Conservation (phyloP, 2,113 vertebrate species). For the Larimichthys polyactis region DNA sequence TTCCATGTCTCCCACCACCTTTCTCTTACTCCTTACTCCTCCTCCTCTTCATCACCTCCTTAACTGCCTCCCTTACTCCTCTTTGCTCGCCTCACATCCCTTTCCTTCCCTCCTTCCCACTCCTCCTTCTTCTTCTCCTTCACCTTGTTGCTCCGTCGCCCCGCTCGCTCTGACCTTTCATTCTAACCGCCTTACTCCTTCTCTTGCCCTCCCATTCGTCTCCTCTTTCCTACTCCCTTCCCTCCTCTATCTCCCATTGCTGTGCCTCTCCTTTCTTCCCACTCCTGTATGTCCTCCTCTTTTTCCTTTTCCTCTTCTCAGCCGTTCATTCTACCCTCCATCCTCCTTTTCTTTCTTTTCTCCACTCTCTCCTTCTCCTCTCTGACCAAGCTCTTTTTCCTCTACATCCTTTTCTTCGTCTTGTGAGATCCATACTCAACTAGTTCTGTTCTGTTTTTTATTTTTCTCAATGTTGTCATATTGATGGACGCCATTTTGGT, state of each 20-base stretch:
- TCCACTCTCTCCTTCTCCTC: slow-evolving; percentile 88
- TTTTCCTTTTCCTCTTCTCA: slow-evolving; percentile 75
- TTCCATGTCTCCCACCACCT: slow-evolving; percentile 60
- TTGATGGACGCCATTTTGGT: slow-evolving; percentile 82
- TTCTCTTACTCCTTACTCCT: slow-evolving; percentile 2
- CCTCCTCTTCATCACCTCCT: slow-evolving; percentile 63
- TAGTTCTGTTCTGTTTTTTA: slow-evolving; percentile 83
- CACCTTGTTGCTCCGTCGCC: slow-evolving; percentile 69
- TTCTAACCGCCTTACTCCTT: slow-evolving; percentile 77
- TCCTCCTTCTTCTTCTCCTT: slow-evolving; percentile 58
- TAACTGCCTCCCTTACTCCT: slow-evolving; percentile 62
- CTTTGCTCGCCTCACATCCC: slow-evolving; percentile 61
- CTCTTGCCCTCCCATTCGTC: slow-evolving; percentile 43
- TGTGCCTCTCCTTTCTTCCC: slow-evolving; percentile 76
- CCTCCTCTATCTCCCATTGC: slow-evolving; percentile 7
- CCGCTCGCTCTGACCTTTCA: slow-evolving; percentile 63
- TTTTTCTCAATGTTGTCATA: slow-evolving; percentile 79
- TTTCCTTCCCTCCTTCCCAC: slow-evolving; percentile 69
- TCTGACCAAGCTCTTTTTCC: slow-evolving; percentile 91
- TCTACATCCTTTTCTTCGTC: slow-evolving; percentile 93
- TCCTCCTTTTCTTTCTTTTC: slow-evolving; percentile 90
- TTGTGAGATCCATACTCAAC: slow-evolving; percentile 87
- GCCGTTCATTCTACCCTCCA: slow-evolving; percentile 88
- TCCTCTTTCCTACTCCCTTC: slow-evolving; percentile 5
- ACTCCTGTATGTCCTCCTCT: slow-evolving; percentile 68